Evolutionary conservation across 2,797 vertebrate species (phyloP).

Genomic region (Pseudochaenichthys georgianus): DNA sequence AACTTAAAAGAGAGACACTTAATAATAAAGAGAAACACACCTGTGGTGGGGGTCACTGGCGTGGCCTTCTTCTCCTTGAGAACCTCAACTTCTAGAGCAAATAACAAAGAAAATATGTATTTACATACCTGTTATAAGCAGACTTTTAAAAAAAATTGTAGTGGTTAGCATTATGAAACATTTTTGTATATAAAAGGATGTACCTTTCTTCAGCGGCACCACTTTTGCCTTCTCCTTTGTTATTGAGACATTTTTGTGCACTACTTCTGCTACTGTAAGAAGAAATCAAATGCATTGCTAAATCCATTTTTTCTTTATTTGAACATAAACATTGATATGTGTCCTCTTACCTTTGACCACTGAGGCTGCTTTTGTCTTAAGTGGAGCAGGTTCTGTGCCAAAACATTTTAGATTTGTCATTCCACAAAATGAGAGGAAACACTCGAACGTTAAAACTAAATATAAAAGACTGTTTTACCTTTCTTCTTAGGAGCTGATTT

Average conservation of each 20-base stretch:
- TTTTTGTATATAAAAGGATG: neutral
- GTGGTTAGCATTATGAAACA: neutral
- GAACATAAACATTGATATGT: neutral
- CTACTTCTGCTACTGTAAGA: constrained; percentile 41
- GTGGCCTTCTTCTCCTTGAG: constrained; percentile 57
- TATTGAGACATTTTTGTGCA: constrained; percentile 62
- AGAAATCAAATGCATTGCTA: neutral
- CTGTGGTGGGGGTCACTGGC: constrained; percentile 53
- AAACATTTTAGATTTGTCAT: constrained; percentile 11
- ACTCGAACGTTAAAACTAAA: neutral
- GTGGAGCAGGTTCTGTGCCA: constrained; percentile 37
- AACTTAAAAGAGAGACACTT: neutral
- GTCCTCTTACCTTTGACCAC: constrained; percentile 51
- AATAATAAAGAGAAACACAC: constrained; percentile 31
- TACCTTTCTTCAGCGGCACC: constrained; percentile 69
- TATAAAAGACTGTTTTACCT: constrained; percentile 22
- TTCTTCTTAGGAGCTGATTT: constrained; percentile 40
- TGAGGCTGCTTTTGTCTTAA: constrained; percentile 45
- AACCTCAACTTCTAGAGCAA: constrained; percentile 37
- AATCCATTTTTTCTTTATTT: neutral
- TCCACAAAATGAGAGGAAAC: neutral
- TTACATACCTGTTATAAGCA: neutral
- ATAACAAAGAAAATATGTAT: neutral
- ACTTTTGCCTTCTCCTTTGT: constrained; percentile 67
- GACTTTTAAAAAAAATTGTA: neutral